These are phyloP conservation scores for Oopsacas minuta DNA, from an alignment of 37 sponge, comb jelly and placozoan species.

Conservation along the genomic window DNA sequence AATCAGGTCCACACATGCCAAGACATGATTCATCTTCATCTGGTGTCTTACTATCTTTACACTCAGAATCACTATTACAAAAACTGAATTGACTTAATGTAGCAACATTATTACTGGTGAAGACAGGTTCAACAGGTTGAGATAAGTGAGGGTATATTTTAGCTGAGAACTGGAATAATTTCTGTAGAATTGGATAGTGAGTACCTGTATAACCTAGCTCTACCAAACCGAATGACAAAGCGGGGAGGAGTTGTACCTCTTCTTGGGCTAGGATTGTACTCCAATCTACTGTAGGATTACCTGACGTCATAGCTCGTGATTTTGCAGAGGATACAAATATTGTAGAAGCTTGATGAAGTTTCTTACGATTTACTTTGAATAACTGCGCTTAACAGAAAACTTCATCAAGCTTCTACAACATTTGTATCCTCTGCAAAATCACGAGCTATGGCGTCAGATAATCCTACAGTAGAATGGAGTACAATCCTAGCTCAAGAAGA, in stretches of 20 bases:
- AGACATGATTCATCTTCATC: constrained; percentile 39
- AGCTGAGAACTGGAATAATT: not conserved
- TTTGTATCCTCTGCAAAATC: not conserved
- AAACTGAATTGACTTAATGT: not conserved
- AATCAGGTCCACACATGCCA: constrained; percentile 54
- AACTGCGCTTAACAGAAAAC: not conserved
- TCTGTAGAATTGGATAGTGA: not conserved
- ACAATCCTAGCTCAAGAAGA: too few relatives aligned
- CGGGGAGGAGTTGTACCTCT: not conserved
- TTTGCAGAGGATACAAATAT: not conserved
- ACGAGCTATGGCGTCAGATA: not conserved
- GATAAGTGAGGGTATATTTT: not conserved
- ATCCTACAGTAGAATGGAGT: not conserved
- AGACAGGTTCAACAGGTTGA: not conserved
- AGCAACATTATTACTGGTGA: not conserved
- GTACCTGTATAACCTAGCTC: not conserved
- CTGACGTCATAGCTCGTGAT: not conserved
- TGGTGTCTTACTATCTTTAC: not conserved
- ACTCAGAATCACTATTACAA: not conserved
- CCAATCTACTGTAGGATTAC: not conserved
- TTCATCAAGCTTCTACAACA: not conserved
- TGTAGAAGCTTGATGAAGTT: not conserved
- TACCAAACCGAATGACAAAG: not conserved
- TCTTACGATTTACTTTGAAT: not conserved
- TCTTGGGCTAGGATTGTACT: not conserved